Base-by-base conservation (phyloP, 2,888 invertebrate species). In the Megaustenia siamemsis region DNA sequence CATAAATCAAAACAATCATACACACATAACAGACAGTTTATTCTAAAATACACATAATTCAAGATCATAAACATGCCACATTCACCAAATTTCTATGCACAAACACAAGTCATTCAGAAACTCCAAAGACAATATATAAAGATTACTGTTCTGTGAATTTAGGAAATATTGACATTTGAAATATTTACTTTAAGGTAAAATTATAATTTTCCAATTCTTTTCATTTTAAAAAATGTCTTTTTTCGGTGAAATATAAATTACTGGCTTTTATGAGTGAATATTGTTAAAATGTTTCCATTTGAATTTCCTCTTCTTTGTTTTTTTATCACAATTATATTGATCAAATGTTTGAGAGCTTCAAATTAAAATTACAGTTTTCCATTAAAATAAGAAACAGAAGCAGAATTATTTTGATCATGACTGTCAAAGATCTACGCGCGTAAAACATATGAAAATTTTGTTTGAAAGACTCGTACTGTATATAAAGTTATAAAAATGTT, bases 391-490 rank as follows among this genome's bases (percentile, higher is more conserved):
- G 28, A 28, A 6, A 60, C 28, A n/a, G 60, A 60, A 60, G 6
- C 28, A 28, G 60, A 21, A 60, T 60, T 15, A 75, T n/a, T 43
- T 75, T 32, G 43, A 32, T 24, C 32, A 68, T 8, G 69, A 69
- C 24, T 38, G 24, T 24, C 69, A 69, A 35, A 4, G 18, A 68
- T 68, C 68, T 68, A 24, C 35, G 69, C 38, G 40, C 38, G 56
- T 56, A 77, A 35, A 77, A 77, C 38, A 40, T 77, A 60, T 40
- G 77, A 76, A 76, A 76, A 56, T 63, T 35, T 69, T 38, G 10
- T 68, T 43, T 81, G 81, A 81, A 81, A 81, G 81, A 81, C 81
- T 81, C 35, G 15, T 38, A 32, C 69, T 81, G 81, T 81, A 81
- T 71, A 81, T 81, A 49, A 38, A 45, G 40, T 56, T 81, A 81